Evolutionary conservation across 2,113 vertebrate species (phyloP), one percentile per base, ranked within the genome.

Genomic region (Neotoma lepida): DNA sequence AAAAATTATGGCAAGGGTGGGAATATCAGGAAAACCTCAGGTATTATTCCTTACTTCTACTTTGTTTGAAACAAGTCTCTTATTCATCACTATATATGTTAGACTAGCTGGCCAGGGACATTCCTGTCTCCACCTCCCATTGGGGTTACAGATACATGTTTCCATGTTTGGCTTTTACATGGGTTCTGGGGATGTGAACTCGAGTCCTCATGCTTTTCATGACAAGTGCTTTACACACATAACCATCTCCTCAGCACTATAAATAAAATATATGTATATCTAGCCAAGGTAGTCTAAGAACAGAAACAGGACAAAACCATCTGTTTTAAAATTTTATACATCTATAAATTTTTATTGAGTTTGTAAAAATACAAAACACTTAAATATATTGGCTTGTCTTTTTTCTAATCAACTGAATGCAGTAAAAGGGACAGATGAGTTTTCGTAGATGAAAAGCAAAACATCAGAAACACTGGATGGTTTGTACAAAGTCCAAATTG

Each of bases 301-400:
- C 30, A 74, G 41, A 49, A 96, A 90, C 86, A 13, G 86, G 80
- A 6, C 68, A 91, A 90, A 89, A 17, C 73, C 54, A 90, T n/a
- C n/a, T 39, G n/a, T 15, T 71, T 92, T 18, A 41, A 56, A 89
- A 2, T 39, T 7, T 76, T 12, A 10, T 46, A 3, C 58, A 70
- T 93, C 96, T 61, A 87, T n/a, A 58, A 86, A 17, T 66, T 49
- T 70, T 26, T 12, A 71, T 87, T 35, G 30, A 39, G 15, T 64
- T 89, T 91, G 82, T 84, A 89, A 56, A 56, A 49, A 63, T 93
- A 49, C 1, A 80, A 92, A 90, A 89, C 24, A 9, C 49, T 51
- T 86, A 44, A 81, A 86, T 24, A 56, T 76, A 35, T 90, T 88
- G 51, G 12, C 44, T 94, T 90, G 4, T 46, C 0, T 91, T 28